Base-by-base conservation (phyloP, 2,113 vertebrate genomes). In the Entelurus aequoreus region DNA sequence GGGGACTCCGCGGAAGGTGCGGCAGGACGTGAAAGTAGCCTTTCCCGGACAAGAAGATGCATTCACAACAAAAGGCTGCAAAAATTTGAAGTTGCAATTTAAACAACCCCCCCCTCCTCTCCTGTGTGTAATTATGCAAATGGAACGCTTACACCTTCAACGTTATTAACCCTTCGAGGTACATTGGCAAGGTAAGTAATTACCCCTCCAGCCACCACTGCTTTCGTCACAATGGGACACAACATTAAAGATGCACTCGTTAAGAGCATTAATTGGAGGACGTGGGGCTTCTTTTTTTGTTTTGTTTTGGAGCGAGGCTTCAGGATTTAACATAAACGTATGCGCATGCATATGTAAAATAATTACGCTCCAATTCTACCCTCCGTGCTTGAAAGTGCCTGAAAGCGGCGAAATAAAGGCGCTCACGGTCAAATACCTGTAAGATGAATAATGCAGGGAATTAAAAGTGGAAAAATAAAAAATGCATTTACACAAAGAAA, bases 131-230 rank as follows among this genome's bases (percentile, higher is more conserved):
- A 90, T 90, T 90, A 91, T 91, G 88, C 88, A 89, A 91, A 90
- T 90, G 67, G 71, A 15, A 55, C 80, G 85, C 88, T 88, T 90
- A 88, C 87, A 85, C 83, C 84, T 88, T 90, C 85, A 87, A 80
- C 74, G 87, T 80, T 86, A 90, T 90, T 88, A 90, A 89, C 87
- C 86, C 85, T 86, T 88, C 70, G 87, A 89, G 87, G 85, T 87
- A 84, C 87, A 83, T 84, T 86, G 79, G 78, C 68, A 60, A 81
- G 76, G 81, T 88, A 80, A 84, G 86, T 87, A 87, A 90, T 90
- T 90, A 88, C 79, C 88, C 88, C 80, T 12, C 58, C 71, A 85
- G 85, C 88, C 85, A 87, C 83, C 78, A 80, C 71, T 76, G 82
- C 77, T 83, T 87, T 79, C 75, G 83, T 74, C 80, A 86, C 87